A percentile compares a stretch with the other conserved stretches of the same genome.
Evolutionary conservation across 2,888 invertebrate genomes (phyloP).

Genomic region (Hypercompe scribonia): DNA sequence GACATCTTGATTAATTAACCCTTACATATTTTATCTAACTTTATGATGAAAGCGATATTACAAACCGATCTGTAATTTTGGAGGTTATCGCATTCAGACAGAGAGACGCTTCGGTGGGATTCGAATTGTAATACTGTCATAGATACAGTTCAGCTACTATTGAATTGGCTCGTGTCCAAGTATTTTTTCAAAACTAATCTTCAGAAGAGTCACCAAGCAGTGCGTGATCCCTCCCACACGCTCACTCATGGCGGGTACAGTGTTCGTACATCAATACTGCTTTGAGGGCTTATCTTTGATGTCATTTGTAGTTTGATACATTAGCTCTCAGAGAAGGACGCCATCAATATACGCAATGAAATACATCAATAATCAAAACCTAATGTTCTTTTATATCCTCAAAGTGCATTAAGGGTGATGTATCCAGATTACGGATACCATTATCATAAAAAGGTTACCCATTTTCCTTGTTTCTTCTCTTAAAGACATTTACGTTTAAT

Average conservation of each 20-base stretch:
- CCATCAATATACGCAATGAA: not conserved
- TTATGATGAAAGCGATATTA: not conserved
- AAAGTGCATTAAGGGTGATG: not conserved
- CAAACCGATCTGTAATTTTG: not conserved
- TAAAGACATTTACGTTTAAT: not conserved
- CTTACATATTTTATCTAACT: not conserved
- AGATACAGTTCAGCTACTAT: not conserved
- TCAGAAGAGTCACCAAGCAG: not conserved
- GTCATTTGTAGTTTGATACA: conserved; percentile 2
- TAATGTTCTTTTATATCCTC: conserved; percentile 3
- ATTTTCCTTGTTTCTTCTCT: not conserved
- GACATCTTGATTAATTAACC: no score
- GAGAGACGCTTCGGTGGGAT: not conserved
- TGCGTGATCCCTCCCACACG: not conserved
- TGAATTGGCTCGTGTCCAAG: not conserved
- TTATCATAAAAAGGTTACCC: not conserved
- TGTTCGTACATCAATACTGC: not conserved
- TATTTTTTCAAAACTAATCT: not conserved
- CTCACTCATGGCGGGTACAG: not conserved
- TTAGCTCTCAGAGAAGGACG: conserved; percentile 3
- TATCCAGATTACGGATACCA: not conserved
- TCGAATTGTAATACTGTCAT: not conserved
- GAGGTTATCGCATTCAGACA: not conserved
- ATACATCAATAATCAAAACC: no score
- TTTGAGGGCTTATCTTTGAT: not conserved